phyloP scores from a whole-genome alignment of 2,113 vertebrate genomes.

The Pongo abelii region DNA sequence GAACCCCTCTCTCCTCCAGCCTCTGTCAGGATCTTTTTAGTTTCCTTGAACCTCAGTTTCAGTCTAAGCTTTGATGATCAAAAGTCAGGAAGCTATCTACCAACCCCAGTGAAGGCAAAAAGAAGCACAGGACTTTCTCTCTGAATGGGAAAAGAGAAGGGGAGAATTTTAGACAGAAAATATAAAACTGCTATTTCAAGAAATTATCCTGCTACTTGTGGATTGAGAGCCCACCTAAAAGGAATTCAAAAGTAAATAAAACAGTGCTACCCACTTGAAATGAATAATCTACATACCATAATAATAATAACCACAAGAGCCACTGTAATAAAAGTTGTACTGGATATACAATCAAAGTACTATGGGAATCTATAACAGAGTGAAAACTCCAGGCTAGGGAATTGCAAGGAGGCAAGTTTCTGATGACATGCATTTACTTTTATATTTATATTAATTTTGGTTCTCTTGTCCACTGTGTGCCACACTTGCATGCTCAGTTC shows the following conservation, averaged over 20 bases:
- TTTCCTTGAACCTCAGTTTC: neutral
- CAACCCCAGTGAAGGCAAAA: neutral
- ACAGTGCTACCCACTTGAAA: neutral
- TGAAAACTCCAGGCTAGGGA: too few relatives aligned
- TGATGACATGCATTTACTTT: neutral
- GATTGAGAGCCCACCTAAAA: neutral
- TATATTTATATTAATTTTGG: neutral
- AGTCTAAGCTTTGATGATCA: neutral
- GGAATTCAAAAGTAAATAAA: neutral
- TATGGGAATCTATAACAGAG: neutral
- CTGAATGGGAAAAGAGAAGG: neutral
- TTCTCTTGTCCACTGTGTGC: neutral
- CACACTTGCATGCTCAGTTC: neutral
- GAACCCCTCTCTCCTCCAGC: neutral
- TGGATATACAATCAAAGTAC: neutral
- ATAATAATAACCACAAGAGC: neutral
- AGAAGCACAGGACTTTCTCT: neutral
- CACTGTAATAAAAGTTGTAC: neutral
- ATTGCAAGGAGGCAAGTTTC: neutral
- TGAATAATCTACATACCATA: neutral
- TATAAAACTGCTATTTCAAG: neutral
- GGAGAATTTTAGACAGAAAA: neutral
- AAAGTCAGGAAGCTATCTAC: neutral
- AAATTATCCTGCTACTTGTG: neutral
- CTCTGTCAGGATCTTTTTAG: neutral